A percentile compares a stretch with the other conserved stretches of the same genome.
phyloP scores from a whole-genome alignment of 2,797 vertebrate species.

The Chaenodraco wilsoni region DNA sequence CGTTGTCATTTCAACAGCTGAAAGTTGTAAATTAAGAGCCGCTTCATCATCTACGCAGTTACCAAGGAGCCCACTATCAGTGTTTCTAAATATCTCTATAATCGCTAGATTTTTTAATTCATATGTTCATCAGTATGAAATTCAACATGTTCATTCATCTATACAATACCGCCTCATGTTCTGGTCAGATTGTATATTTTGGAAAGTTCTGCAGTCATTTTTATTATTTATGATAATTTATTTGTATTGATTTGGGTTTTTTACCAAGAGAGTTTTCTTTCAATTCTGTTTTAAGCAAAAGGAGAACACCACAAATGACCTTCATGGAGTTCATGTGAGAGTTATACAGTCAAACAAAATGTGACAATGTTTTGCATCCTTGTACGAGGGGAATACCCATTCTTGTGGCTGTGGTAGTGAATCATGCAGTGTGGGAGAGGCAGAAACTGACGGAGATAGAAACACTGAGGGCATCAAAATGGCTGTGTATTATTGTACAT shows the following conservation, averaged over 20 bases:
- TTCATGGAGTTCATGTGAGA: conserved; percentile 2
- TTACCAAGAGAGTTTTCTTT: neutral
- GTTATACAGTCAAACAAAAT: conserved; percentile 31
- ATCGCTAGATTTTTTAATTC: conserved; percentile 12
- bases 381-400: conserved; percentile 54
- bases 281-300: conserved; percentile 8
- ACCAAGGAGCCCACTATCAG: conserved; percentile 25
- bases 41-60: conserved; percentile 37
- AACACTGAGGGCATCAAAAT: conserved; percentile 53
- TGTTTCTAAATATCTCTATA: conserved; percentile 16
- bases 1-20: conserved; percentile 46
- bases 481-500: conserved; percentile 36
- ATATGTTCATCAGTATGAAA: neutral
- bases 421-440: conserved; percentile 65
- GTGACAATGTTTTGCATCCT: conserved; percentile 22
- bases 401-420: conserved; percentile 56
- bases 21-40: conserved; percentile 37
- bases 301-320: neutral
- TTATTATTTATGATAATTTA: neutral
- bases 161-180: neutral
- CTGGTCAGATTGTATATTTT: neutral
- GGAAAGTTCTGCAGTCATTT: neutral
- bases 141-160: neutral
- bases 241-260: neutral
- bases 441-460: conserved; percentile 53